These are phyloP conservation scores for Luffia ferchaultella DNA, from an alignment of 2,888 invertebrate species.

Conservation along the genomic window DNA sequence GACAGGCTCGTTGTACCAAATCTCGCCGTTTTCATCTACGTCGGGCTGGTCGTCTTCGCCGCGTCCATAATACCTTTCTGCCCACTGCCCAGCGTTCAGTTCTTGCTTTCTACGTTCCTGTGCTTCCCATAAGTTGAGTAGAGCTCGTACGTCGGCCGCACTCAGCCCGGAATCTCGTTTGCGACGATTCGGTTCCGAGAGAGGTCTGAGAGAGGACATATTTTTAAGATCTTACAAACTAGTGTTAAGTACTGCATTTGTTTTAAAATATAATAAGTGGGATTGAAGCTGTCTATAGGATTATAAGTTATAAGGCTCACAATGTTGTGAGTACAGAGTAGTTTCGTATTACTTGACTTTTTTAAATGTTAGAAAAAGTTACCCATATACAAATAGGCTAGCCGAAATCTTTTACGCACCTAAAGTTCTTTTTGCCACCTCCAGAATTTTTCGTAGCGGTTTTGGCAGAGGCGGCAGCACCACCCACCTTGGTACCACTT, in stretches of 20 bases:
- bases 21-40: conserved; percentile 60
- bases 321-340: too few species aligned
- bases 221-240: too few species aligned
- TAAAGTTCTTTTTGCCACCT: conserved; percentile 56
- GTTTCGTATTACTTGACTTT: too few species aligned
- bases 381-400: too few species aligned
- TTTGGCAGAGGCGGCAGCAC: conserved; percentile 55
- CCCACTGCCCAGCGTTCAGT: conserved; percentile 54
- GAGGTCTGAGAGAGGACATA: conserved; percentile 24
- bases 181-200: conserved; percentile 49
- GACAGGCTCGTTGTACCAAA: conserved; percentile 68
- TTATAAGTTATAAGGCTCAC: too few species aligned
- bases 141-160: conserved; percentile 68
- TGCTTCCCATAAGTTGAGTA: conserved; percentile 68
- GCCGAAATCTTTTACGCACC: too few species aligned
- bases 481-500: conserved; percentile 51
- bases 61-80: conserved; percentile 41
- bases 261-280: too few species aligned
- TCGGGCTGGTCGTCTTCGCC: conserved; percentile 55
- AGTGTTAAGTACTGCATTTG: too few species aligned
- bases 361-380: too few species aligned
- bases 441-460: conserved; percentile 52
- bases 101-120: conserved; percentile 63
- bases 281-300: too few species aligned
- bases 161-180: conserved; percentile 69